phyloP scores from a whole-genome alignment of 1,140 invertebrate genomes.

The Pseudomyrmex sp. region DNA sequence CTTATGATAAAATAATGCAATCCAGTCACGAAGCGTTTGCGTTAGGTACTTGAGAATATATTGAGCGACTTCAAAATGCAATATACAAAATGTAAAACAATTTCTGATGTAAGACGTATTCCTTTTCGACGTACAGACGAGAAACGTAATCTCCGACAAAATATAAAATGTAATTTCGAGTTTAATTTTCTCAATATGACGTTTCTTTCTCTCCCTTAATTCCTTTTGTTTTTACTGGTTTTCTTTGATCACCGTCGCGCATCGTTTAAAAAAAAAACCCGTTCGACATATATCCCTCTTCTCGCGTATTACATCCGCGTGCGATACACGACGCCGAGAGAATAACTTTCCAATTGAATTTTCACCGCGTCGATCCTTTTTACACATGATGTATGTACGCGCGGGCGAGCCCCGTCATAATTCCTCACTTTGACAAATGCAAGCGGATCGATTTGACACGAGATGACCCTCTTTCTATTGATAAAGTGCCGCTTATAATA shows the following conservation, averaged over 20 bases:
- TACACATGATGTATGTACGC: constrained; percentile 31
- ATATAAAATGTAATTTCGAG: background rate
- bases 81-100: too few species aligned
- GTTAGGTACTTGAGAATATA: too few species aligned
- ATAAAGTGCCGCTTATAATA: constrained; percentile 65
- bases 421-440: constrained; percentile 63
- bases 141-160: background rate
- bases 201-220: background rate
- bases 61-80: too few species aligned
- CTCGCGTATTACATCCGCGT: constrained; percentile 7
- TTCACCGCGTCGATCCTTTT: constrained; percentile 55
- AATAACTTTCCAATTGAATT: constrained; percentile 65
- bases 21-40: too few species aligned
- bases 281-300: constrained; percentile 17
- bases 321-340: background rate
- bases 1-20: too few species aligned
- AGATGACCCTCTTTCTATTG: constrained; percentile 54
- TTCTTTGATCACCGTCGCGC: constrained; percentile 5
- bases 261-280: background rate
- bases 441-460: constrained; percentile 64
- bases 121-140: too few species aligned
- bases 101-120: too few species aligned
- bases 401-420: constrained; percentile 52
- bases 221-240: background rate
- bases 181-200: background rate